Evolutionary conservation across 53 echinoderm and acorn worm genomes (phyloP).

Genomic region (Paelopatides confundens): DNA sequence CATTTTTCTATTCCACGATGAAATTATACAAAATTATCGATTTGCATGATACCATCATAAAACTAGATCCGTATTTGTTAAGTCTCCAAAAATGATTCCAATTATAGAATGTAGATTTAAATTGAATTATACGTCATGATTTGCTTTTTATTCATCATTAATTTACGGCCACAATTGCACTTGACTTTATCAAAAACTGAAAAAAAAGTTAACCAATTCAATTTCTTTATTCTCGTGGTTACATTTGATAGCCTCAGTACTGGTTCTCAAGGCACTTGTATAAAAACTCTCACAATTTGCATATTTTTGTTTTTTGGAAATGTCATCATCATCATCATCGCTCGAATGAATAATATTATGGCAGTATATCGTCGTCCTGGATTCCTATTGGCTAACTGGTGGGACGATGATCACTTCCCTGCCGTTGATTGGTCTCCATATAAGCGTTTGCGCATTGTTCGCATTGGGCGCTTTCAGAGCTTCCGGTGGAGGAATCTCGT

Average conservation of each 20-base stretch:
- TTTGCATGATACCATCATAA: no score
- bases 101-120: background rate
- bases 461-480: constrained; percentile 95
- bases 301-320: constrained; percentile 36
- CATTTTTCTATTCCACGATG: no score
- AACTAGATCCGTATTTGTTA: no score
- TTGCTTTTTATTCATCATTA: background rate
- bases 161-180: constrained; percentile 27
- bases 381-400: constrained; percentile 84
- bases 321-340: constrained; percentile 5
- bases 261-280: constrained; percentile 52
- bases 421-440: constrained; percentile 92
- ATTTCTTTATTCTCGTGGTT: background rate
- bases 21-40: no score
- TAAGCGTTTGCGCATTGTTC: constrained; percentile 95
- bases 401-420: constrained; percentile 93
- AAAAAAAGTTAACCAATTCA: background rate
- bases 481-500: constrained; percentile 89
- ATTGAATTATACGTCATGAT: background rate
- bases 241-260: constrained; percentile 7
- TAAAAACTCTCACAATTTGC: constrained; percentile 18
- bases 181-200: background rate
- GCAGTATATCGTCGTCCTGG: background rate
- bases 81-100: no score
- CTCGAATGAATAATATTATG: constrained; percentile 5